Evolutionary conservation across 2,113 vertebrate genomes (phyloP).

Genomic region (Paradisaea rubra): DNA sequence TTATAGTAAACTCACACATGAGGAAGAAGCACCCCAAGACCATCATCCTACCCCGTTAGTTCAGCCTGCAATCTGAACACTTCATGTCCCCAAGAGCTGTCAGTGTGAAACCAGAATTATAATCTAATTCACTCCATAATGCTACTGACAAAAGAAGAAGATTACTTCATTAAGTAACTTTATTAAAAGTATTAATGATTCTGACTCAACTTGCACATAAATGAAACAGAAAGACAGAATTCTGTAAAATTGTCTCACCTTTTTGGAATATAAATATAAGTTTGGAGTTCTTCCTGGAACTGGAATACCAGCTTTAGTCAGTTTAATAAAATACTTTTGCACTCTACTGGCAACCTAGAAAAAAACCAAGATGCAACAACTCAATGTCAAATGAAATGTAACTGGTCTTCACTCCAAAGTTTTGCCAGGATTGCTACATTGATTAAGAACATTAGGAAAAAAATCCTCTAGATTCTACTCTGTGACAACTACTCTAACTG

Average conservation of each 20-base stretch:
- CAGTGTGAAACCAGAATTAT: not conserved
- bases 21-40: not conserved
- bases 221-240: not conserved
- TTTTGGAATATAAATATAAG: constrained; percentile 96
- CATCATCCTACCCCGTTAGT: not conserved
- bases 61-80: not conserved
- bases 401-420: not conserved
- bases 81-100: not conserved
- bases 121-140: not conserved
- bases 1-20: not conserved
- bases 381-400: not conserved
- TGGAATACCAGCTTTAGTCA: constrained; percentile 98
- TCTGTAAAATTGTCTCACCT: constrained; percentile 75
- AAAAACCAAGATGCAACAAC: not conserved
- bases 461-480: not conserved
- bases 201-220: not conserved
- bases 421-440: not conserved
- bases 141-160: not conserved
- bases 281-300: constrained; percentile 97
- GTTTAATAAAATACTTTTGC: constrained; percentile 99
- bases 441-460: not conserved
- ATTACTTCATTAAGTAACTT: not conserved
- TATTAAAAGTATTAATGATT: not conserved
- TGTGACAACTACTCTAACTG: not conserved
- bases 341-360: constrained; percentile 94